Evolutionary conservation across 2,797 vertebrate species (phyloP).

Genomic region (Etheostoma nigrum): DNA sequence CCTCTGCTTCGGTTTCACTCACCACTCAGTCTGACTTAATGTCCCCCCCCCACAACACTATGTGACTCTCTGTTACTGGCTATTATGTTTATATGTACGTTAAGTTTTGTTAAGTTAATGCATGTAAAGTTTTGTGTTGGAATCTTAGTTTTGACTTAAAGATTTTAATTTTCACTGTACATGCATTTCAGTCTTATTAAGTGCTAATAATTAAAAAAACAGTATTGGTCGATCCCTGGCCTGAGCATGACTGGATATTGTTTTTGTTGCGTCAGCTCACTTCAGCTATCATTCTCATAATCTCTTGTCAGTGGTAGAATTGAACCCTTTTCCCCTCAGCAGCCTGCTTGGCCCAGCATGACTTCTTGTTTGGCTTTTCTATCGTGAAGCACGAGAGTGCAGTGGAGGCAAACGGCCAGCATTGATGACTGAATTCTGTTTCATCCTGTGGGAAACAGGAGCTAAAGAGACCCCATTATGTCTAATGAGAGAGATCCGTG

Average conservation of each 20-base stretch:
- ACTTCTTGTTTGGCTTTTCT: slow-evolving; percentile 1
- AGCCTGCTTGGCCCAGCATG: neutral
- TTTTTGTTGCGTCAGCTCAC: neutral
- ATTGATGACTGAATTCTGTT: slow-evolving; percentile 20
- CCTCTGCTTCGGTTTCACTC: no score
- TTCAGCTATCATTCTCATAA: neutral
- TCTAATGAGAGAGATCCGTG: slow-evolving; percentile 44
- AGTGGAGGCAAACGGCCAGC: slow-evolving; percentile 1
- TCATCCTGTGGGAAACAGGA: slow-evolving; percentile 34
- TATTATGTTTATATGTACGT: no score
- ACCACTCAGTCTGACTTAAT: no score
- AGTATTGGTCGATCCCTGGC: no score
- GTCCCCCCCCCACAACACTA: no score
- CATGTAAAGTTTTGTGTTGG: no score
- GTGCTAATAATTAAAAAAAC: no score
- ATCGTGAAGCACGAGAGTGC: neutral
- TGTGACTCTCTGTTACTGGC: no score
- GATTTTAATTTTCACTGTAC: no score
- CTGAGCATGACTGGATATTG: neutral
- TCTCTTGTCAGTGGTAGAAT: neutral
- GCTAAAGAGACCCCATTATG: slow-evolving; percentile 43
- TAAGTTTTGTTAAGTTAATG: no score
- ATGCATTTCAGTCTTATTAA: no score
- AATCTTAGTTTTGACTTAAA: no score
- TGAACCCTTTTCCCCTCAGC: neutral